Conservation (phyloP, 1,140 invertebrate species). For the Rhysida immarginata region DNA sequence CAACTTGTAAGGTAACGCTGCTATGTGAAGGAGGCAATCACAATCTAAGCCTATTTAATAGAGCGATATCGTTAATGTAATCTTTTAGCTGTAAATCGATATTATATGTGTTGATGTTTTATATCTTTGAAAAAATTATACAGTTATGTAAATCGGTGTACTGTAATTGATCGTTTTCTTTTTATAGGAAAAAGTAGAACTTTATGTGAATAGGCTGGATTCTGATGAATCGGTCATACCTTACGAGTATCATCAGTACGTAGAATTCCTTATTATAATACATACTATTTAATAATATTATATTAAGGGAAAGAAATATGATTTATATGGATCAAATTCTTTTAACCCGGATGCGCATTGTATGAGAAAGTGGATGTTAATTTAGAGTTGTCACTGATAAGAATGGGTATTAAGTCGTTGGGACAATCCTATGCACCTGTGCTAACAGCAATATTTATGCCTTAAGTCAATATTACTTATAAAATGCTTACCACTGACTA, state of each 20-base stretch:
- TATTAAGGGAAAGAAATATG: too few relatives aligned
- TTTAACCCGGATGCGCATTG: neutral
- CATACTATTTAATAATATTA: too few relatives aligned
- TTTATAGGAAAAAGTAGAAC: slow-evolving; percentile 60
- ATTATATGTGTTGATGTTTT: too few relatives aligned
- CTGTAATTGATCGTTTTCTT: slow-evolving; percentile 13
- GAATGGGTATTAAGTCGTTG: neutral
- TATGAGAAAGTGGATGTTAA: neutral
- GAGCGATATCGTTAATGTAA: too few relatives aligned
- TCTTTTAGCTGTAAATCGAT: too few relatives aligned
- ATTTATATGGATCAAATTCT: neutral
- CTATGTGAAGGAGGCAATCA: too few relatives aligned
- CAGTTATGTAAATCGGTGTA: neutral
- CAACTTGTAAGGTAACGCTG: too few relatives aligned
- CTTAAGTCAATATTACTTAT: too few relatives aligned
- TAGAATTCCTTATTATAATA: too few relatives aligned
- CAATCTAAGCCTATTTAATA: too few relatives aligned
- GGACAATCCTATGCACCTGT: neutral
- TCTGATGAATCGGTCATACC: slow-evolving; percentile 92
- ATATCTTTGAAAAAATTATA: too few relatives aligned
- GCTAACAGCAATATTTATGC: neutral
- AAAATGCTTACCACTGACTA: too few relatives aligned
- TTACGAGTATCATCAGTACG: slow-evolving; percentile 88
- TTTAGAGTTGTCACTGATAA: neutral
- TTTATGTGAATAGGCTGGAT: slow-evolving; percentile 92